Evolutionary conservation across 2,888 invertebrate genomes (phyloP).

Genomic region (Elysia crispata): DNA sequence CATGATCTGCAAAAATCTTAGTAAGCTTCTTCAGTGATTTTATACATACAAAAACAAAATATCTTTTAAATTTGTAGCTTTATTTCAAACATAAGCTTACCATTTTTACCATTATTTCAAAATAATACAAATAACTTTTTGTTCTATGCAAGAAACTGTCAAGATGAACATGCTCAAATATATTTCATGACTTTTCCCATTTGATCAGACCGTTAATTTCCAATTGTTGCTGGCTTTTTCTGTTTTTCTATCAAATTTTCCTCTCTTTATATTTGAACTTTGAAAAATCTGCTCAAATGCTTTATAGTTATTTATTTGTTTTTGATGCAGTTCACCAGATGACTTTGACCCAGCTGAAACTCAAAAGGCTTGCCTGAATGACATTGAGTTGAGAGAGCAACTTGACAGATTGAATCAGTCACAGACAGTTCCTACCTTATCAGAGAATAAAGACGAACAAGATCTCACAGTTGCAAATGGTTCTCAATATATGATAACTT

Average conservation of each 20-base stretch:
- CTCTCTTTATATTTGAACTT: neutral
- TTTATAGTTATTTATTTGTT: neutral
- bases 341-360: constrained; percentile 24
- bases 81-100: too few species aligned
- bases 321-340: constrained; percentile 38
- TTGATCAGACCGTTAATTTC: neutral
- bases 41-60: too few species aligned
- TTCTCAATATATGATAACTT: too few species aligned
- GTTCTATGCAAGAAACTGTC: too few species aligned
- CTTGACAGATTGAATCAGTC: constrained; percentile 3
- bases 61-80: too few species aligned
- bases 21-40: too few species aligned
- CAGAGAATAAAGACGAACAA: neutral
- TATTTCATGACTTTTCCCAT: neutral
- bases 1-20: too few species aligned
- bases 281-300: neutral
- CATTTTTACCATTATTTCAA: too few species aligned
- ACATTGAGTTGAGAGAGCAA: neutral
- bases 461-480: neutral
- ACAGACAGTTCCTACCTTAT: neutral
- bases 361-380: neutral
- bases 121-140: too few species aligned
- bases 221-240: neutral
- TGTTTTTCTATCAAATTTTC: neutral
- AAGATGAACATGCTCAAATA: too few species aligned